phyloP scores from a whole-genome alignment of 2,797 vertebrate species.

The Pteronotus mesoamericanus region DNA sequence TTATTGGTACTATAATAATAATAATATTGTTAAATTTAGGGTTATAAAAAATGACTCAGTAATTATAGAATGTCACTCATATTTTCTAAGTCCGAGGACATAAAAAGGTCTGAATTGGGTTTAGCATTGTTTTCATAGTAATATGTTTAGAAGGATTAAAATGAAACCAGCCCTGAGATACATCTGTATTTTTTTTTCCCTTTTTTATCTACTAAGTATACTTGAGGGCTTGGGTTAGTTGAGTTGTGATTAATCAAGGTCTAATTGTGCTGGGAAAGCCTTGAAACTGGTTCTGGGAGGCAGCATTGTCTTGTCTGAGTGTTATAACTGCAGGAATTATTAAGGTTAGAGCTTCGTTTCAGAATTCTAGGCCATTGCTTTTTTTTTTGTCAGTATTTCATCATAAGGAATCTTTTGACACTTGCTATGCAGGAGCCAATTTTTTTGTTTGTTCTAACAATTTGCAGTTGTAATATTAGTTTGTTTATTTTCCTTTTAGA shows the following conservation, averaged over 20 bases:
- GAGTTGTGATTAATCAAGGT: background rate
- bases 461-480: constrained; percentile 46
- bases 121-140: background rate
- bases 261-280: background rate
- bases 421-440: background rate
- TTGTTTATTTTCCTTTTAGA: constrained; percentile 45
- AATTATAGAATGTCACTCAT: background rate
- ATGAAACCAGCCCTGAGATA: background rate
- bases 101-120: background rate
- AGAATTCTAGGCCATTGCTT: background rate
- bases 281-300: constrained; percentile 5
- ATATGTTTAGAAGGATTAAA: background rate
- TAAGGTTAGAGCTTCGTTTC: constrained; percentile 22
- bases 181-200: background rate
- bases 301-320: background rate
- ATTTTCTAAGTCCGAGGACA: background rate
- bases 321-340: background rate
- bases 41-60: background rate
- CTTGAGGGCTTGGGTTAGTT: background rate
- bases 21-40: background rate
- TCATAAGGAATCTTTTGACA: background rate
- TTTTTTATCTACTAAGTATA: constrained; percentile 11
- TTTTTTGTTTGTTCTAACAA: background rate
- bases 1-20: background rate
- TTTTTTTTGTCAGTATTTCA: constrained; percentile 20